Evolutionary conservation across 2,888 invertebrate species (phyloP).

Genomic region (Salticus scenicus): DNA sequence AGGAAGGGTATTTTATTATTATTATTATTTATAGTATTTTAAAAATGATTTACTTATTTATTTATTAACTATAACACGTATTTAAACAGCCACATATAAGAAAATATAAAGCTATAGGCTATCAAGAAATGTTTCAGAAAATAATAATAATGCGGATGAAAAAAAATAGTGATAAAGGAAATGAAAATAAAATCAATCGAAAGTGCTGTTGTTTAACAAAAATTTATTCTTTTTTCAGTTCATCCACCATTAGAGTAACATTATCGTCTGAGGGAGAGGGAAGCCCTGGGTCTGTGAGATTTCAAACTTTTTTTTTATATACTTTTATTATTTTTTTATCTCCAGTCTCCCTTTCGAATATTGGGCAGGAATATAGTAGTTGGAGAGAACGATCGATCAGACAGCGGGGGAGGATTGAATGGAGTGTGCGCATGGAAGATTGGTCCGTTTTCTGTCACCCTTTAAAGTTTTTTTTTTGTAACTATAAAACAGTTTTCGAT

Average conservation of each 20-base stretch:
- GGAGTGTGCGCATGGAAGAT: constrained; percentile 32
- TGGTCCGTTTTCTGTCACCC: constrained; percentile 67
- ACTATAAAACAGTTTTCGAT: constrained; percentile 45
- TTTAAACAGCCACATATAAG: too few species aligned
- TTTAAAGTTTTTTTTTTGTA: constrained; percentile 38
- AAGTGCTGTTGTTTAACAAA: too few species aligned
- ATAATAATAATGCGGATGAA: too few species aligned
- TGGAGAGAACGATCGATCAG: constrained; percentile 54
- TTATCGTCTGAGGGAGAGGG: constrained; percentile 9
- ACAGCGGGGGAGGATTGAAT: constrained; percentile 60
- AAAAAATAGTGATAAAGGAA: too few species aligned
- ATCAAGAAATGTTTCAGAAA: too few species aligned
- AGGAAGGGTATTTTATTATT: too few species aligned
- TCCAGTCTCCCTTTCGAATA: constrained; percentile 2
- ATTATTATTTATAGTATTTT: too few species aligned
- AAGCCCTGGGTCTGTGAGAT: not conserved
- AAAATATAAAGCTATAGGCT: too few species aligned
- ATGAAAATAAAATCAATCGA: too few species aligned
- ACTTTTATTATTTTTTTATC: too few species aligned
- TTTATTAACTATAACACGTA: too few species aligned
- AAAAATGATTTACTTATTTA: too few species aligned
- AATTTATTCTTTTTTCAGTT: constrained; percentile 32
- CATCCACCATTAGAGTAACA: constrained; percentile 30
- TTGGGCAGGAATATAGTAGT: constrained; percentile 19
- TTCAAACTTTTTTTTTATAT: constrained; percentile 1